Evolutionary conservation across 1,140 invertebrate genomes (phyloP).

Genomic region (Trichomalopsis sarcophagae): DNA sequence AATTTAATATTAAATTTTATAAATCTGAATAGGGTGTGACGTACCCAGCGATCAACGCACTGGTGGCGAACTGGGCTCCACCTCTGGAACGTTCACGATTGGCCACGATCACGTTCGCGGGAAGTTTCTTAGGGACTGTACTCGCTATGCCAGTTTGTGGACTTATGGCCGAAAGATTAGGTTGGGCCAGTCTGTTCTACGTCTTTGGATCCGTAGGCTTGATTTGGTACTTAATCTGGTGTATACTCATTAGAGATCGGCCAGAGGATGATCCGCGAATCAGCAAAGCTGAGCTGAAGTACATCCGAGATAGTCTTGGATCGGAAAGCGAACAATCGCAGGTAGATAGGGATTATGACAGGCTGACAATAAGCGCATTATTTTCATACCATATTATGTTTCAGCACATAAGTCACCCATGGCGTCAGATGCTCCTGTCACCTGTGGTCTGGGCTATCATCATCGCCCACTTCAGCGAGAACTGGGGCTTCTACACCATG

Average conservation of each 20-base stretch:
- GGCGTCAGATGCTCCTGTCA: slow-evolving; percentile 87
- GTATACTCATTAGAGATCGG: slow-evolving; percentile 82
- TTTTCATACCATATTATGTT: neutral
- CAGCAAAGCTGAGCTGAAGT: slow-evolving; percentile 83
- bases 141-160: slow-evolving; percentile 86
- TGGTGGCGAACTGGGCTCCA: slow-evolving; percentile 92
- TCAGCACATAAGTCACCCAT: slow-evolving; percentile 81
- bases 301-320: slow-evolving; percentile 78
- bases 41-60: slow-evolving; percentile 91
- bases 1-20: too few relatives aligned
- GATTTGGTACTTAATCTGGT: slow-evolving; percentile 84
- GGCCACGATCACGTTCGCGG: slow-evolving; percentile 86
- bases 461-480: slow-evolving; percentile 93
- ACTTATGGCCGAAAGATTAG: slow-evolving; percentile 81
- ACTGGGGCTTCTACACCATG: slow-evolving; percentile 96
- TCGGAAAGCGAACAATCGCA: neutral
- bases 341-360: too few relatives aligned
- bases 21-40: slow-evolving; percentile 83
- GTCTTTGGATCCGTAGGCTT: slow-evolving; percentile 86
- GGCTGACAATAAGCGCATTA: too few relatives aligned
- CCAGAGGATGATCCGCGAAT: slow-evolving; percentile 87
- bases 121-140: slow-evolving; percentile 88
- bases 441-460: slow-evolving; percentile 93
- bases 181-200: slow-evolving; percentile 93
- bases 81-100: slow-evolving; percentile 85